phyloP scores from a whole-genome alignment of 2,113 vertebrate genomes.

The Dryoscopus gambensis region DNA sequence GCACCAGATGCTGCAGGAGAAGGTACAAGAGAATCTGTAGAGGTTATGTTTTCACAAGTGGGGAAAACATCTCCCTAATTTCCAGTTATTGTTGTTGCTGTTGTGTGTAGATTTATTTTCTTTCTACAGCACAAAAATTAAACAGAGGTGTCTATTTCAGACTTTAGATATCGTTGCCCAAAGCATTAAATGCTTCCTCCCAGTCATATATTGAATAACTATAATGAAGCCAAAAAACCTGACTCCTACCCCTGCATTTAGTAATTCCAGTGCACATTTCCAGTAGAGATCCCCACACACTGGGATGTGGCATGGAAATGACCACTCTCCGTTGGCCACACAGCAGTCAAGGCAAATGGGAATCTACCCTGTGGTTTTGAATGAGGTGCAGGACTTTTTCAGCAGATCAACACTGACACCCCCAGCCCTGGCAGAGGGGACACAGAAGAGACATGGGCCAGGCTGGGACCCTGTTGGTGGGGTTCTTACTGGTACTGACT shows the following conservation, averaged over 20 bases:
- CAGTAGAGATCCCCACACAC: not conserved
- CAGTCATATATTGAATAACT: not conserved
- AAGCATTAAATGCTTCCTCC: not conserved
- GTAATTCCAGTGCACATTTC: not conserved
- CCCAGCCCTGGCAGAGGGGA: not conserved
- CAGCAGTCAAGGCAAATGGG: not conserved
- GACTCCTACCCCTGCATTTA: not conserved
- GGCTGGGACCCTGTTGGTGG: not conserved
- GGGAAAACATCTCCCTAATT: not conserved
- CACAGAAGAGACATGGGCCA: rapidly evolving
- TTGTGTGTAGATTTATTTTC: not conserved
- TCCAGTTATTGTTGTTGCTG: not conserved
- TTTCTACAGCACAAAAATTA: not conserved
- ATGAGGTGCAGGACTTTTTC: not conserved
- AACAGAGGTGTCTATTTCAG: not conserved
- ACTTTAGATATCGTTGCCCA: not conserved
- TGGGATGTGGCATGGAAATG: not conserved
- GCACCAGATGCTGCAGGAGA: not conserved
- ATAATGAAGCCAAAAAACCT: not conserved
- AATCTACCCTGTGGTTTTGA: not conserved
- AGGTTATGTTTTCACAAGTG: not conserved
- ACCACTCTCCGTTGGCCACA: not conserved
- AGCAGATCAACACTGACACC: not conserved
- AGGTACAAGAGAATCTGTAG: not conserved
- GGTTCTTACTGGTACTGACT: not conserved